These are phyloP conservation scores for Hiodon tergisus DNA, from an alignment of 2,113 vertebrate species.

Conservation along the genomic window DNA sequence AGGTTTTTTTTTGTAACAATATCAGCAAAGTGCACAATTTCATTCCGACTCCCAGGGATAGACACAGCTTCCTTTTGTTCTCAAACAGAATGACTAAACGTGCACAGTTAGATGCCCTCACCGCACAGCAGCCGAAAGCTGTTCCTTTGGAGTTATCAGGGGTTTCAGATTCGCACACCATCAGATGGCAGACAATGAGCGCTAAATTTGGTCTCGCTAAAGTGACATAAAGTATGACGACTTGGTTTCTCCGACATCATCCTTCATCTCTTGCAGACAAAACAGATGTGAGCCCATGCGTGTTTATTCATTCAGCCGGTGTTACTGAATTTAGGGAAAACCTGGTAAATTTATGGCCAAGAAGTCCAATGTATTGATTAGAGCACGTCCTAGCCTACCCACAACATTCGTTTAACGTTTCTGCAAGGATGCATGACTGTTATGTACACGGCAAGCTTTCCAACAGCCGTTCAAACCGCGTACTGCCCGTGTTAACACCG, in stretches of 20 bases:
- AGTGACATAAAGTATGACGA: conserved; percentile 33
- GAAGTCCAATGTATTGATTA: no score
- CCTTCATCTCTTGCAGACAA: no score
- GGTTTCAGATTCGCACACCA: conserved; percentile 30
- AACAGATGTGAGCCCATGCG: no score
- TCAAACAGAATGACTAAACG: conserved; percentile 75
- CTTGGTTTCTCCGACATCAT: conserved; percentile 27
- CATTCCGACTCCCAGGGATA: conserved; percentile 57
- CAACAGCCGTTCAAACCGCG: no score
- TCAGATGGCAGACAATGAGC: conserved; percentile 62
- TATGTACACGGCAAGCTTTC: no score
- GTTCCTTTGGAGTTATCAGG: conserved; percentile 57
- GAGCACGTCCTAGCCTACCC: no score
- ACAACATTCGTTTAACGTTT: no score
- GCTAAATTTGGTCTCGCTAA: conserved; percentile 71
- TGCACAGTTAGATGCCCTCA: conserved; percentile 63
- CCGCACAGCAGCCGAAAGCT: conserved; percentile 63
- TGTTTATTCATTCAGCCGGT: no score
- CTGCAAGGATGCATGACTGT: no score
- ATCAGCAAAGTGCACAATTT: conserved; percentile 55
- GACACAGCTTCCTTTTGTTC: conserved; percentile 61
- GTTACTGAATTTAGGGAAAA: no score
- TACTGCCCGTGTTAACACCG: no score
- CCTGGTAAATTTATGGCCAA: no score
- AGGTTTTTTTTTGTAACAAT: conserved; percentile 37